Conservation (phyloP, 2,113 vertebrate genomes). For the Natator depressus region DNA sequence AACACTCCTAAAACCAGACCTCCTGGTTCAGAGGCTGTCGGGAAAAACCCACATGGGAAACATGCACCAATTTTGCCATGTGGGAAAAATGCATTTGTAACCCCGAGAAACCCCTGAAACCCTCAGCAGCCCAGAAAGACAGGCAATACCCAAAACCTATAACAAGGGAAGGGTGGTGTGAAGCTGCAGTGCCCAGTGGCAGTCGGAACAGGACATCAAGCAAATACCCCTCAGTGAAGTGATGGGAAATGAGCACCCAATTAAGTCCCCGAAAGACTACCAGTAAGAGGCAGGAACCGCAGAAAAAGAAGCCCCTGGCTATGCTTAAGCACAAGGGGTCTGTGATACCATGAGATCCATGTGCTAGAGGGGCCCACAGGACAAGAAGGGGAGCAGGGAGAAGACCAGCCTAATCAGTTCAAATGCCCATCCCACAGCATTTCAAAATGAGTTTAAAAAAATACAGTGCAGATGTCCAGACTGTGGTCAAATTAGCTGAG, state of each 20-base stretch:
- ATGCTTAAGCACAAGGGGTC: not conserved
- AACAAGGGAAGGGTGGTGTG: not conserved
- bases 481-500: not conserved
- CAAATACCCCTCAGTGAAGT: not conserved
- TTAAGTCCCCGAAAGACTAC: not conserved
- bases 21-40: not conserved
- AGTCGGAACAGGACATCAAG: not conserved
- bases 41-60: not conserved
- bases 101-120: not conserved
- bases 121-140: not conserved
- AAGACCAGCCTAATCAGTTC: too few species aligned
- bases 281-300: not conserved
- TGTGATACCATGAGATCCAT: not conserved
- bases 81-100: not conserved
- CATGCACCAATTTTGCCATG: not conserved
- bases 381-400: not conserved
- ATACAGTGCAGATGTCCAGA: fast-evolving
- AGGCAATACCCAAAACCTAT: not conserved
- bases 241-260: not conserved
- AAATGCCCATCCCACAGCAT: not conserved
- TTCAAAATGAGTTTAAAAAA: not conserved
- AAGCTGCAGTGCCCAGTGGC: not conserved
- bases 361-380: not conserved
- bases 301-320: not conserved
- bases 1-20: not conserved